Base-by-base conservation (phyloP, 1,140 invertebrate genomes). In the Ostrea edulis region DNA sequence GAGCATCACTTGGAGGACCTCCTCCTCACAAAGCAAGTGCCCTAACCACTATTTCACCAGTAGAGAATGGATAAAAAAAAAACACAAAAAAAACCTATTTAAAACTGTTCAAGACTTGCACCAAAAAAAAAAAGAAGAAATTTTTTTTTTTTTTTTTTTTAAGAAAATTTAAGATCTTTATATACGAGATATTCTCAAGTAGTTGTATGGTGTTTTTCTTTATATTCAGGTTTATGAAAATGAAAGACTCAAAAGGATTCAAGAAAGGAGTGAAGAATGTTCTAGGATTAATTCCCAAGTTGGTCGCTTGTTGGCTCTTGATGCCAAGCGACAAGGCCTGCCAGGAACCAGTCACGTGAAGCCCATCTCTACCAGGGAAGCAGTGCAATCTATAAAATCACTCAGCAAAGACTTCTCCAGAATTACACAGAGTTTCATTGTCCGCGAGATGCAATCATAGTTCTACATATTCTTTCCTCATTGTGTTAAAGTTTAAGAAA, bases 201-300 rank as follows among this genome's bases (percentile, higher is more conserved):
- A 44, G 35, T 17, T 9, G 14, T 20, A 0, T 58, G 3, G 17
- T 62, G 12, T n/a, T 62, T n/a, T 62, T 20, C 14, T 53, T 82
- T 29, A 17, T 52, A 25, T 65, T 17, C 25, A 88, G 54, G 83
- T 86, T 14, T 88, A 87, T 82, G 88, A 90, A 83, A 77, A 86
- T 44, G 89, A 81, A 35, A 91, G 58, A 53, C 71, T 91, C n/a
- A 84, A 82, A 54, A 85, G 89, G 51, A 90, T 91, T 7, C 82
- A 71, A 82, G 88, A 89, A 86, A 87, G 85, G 51, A 85, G 82
- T n/a, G 89, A 90, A 51, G 87, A 91, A 65, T 91, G 90, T 84
- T 58, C 52, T 8, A 90, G 88, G 52, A 86, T 91, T 82, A 85
- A 90, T 82, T 44, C 89, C 29, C 90, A 87, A 82, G 89, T 91